A percentile compares a stretch with the other conserved stretches of the same genome.
phyloP scores from a whole-genome alignment of 1,140 invertebrate genomes.

The Sinella curviseta region DNA sequence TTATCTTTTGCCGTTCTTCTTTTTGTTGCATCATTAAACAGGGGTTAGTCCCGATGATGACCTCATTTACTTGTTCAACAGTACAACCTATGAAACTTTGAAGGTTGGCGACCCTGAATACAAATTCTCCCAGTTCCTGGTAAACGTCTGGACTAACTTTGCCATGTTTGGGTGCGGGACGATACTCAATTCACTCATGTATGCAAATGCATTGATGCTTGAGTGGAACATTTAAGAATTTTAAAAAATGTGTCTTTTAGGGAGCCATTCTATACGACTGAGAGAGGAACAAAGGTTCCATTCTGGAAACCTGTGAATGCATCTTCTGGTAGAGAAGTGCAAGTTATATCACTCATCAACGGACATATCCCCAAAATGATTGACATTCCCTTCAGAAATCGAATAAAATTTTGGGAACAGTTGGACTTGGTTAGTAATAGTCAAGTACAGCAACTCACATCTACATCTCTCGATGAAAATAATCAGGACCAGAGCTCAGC shows the following conservation, averaged over 20 bases:
- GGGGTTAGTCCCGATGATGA: slow-evolving; percentile 39
- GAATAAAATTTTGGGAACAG: slow-evolving; percentile 40
- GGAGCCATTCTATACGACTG: slow-evolving; percentile 36
- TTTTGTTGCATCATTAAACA: not conserved
- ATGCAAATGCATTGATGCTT: too few species aligned
- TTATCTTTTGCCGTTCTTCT: too few species aligned
- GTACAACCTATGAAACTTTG: slow-evolving; percentile 31
- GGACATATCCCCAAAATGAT: slow-evolving; percentile 40
- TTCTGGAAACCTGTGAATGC: slow-evolving; percentile 43
- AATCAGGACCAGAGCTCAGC: not conserved
- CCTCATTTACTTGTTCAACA: slow-evolving; percentile 38
- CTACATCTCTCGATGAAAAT: not conserved
- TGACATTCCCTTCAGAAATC: slow-evolving; percentile 30
- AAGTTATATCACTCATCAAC: slow-evolving; percentile 33
- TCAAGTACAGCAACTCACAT: not conserved
- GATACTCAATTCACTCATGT: not conserved
- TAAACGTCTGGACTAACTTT: slow-evolving; percentile 45
- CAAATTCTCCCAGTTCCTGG: slow-evolving; percentile 44
- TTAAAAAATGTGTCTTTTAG: too few species aligned
- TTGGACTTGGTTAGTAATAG: not conserved
- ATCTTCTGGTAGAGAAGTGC: slow-evolving; percentile 23
- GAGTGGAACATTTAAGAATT: too few species aligned
- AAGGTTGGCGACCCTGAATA: slow-evolving; percentile 39
- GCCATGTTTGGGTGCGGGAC: slow-evolving; percentile 39
- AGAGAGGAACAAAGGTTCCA: slow-evolving; percentile 33